These are phyloP conservation scores for Amphipyra tragopoginis DNA, from an alignment of 2,888 invertebrate genomes.

Conservation along the genomic window DNA sequence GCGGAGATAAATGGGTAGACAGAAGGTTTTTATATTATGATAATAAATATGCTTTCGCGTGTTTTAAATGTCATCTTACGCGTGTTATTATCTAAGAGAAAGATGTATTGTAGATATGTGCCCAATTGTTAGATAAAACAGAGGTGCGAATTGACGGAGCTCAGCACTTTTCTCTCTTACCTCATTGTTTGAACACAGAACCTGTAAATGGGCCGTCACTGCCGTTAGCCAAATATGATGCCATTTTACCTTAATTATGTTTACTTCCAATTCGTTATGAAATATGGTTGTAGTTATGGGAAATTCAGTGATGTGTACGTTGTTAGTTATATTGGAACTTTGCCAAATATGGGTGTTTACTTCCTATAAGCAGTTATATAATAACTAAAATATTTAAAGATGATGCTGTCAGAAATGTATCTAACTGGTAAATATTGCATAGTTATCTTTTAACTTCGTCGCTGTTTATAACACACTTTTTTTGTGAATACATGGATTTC, in stretches of 20 bases:
- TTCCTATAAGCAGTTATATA: constrained; percentile 6
- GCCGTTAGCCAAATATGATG: constrained; percentile 26
- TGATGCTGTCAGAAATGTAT: constrained; percentile 5
- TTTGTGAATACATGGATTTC: no score
- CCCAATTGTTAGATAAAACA: constrained; percentile 48
- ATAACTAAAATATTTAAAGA: constrained; percentile 1
- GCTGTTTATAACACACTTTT: no score
- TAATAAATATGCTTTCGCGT: constrained; percentile 2
- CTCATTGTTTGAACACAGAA: constrained; percentile 45
- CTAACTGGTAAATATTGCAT: constrained; percentile 15
- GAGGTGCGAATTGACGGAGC: constrained; percentile 40
- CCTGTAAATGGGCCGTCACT: constrained; percentile 26
- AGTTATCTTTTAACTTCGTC: not conserved
- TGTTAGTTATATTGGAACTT: not conserved
- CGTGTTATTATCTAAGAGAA: constrained; percentile 47
- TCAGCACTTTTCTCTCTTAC: constrained; percentile 51
- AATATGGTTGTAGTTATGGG: constrained; percentile 18
- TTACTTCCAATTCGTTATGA: constrained; percentile 16
- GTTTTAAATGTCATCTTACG: constrained; percentile 16
- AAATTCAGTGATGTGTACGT: constrained; percentile 8
- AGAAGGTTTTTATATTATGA: constrained; percentile 11
- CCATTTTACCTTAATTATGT: constrained; percentile 21
- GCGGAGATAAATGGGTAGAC: constrained; percentile 21
- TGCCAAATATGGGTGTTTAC: constrained; percentile 17
- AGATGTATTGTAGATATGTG: constrained; percentile 22